Conservation (phyloP, 1,140 invertebrate genomes). For the Drosophila orena region DNA sequence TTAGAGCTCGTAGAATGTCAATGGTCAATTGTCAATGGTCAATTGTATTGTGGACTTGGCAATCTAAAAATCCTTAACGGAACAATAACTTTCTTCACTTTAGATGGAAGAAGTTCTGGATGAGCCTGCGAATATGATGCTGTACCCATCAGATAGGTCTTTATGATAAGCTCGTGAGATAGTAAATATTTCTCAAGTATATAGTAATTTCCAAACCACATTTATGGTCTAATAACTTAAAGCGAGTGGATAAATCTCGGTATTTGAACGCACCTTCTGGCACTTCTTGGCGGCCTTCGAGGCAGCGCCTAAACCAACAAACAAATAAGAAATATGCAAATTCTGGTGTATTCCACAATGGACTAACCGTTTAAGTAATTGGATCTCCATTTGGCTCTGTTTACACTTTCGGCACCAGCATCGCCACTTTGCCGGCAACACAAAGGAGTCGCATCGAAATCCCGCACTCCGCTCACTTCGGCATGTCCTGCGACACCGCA, state of each 20-base stretch:
- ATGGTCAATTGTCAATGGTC: constrained; percentile 34
- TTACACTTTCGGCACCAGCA: constrained; percentile 67
- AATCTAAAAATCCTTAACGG: not conserved
- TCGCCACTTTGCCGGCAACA: constrained; percentile 38
- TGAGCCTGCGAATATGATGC: too few species aligned
- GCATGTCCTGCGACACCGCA: constrained; percentile 81
- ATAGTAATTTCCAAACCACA: too few species aligned
- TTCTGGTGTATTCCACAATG: constrained; percentile 76
- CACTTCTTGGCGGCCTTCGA: constrained; percentile 34
- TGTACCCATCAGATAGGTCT: too few species aligned
- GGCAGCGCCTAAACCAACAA: constrained; percentile 46
- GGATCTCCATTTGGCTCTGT: constrained; percentile 82
- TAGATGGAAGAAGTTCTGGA: not conserved
- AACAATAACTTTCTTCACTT: constrained; percentile 3
- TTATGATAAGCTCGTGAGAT: too few species aligned
- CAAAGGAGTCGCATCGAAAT: constrained; percentile 63
- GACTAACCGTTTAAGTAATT: constrained; percentile 84
- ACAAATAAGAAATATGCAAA: constrained; percentile 69
- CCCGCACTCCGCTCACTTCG: constrained; percentile 69
- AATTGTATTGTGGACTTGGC: constrained; percentile 21
- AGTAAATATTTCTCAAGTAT: too few species aligned
- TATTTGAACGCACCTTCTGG: constrained; percentile 8
- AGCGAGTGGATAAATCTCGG: not conserved
- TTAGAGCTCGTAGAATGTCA: constrained; percentile 24
- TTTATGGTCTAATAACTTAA: not conserved